Conservation (phyloP, 2,797 vertebrate genomes). For the Cyclura pinguis region DNA sequence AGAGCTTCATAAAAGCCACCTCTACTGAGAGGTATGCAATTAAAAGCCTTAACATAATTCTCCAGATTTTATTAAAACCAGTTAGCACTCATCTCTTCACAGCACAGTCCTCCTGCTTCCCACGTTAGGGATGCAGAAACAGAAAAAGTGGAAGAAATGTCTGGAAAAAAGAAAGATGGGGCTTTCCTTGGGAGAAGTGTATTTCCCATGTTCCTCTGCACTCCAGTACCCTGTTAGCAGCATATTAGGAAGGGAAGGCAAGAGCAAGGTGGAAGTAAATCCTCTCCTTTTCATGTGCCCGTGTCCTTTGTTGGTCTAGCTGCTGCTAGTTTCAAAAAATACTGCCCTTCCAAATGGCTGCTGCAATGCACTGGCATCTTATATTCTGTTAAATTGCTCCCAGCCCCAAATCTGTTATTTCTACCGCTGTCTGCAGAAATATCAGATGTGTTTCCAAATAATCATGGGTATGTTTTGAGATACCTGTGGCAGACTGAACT, state of each 20-base stretch:
- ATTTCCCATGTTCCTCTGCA: not conserved
- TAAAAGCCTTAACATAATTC: not conserved
- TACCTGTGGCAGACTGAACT: not conserved
- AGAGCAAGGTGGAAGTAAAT: not conserved
- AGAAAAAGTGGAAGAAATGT: not conserved
- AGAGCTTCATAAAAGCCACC: too few relatives aligned
- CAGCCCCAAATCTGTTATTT: not conserved
- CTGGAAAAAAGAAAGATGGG: not conserved
- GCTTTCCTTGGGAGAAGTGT: not conserved
- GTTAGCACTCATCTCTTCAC: not conserved
- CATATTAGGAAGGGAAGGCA: not conserved
- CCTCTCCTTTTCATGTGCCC: not conserved
- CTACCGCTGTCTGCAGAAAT: too few relatives aligned
- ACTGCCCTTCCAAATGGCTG: not conserved
- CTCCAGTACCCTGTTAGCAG: not conserved
- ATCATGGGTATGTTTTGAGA: not conserved
- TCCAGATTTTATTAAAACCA: not conserved
- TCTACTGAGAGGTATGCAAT: not conserved
- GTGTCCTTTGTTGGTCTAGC: not conserved
- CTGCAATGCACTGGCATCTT: not conserved
- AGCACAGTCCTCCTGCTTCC: not conserved
- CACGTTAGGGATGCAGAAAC: not conserved
- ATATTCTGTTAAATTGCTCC: not conserved
- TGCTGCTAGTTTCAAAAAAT: not conserved
- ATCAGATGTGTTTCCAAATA: constrained; percentile 1